Evolutionary conservation across 2,797 vertebrate species (phyloP), one percentile per base, ranked within the genome.

Genomic region (Chelon labrosus): DNA sequence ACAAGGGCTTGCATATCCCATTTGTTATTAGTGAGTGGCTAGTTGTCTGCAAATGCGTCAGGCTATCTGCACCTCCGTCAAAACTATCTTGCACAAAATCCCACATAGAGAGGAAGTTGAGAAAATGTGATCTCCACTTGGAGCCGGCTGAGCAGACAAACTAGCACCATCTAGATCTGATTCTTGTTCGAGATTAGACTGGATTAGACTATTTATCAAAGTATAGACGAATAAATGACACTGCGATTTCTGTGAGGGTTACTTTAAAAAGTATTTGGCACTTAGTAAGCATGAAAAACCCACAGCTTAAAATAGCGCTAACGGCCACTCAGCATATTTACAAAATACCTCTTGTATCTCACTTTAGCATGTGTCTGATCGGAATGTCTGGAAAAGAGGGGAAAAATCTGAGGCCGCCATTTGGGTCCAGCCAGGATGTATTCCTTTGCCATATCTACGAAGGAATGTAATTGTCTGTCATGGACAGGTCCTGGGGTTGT

Each of bases 381-480:
- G n/a, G 8, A 65, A 52, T 46, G 42, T 27, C 42, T 46, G 17
- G 61, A 59, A 57, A 69, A 53, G 12, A 35, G 39, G 25, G 42
- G 19, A 67, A 82, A 57, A 7, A 70, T 74, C 25, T 20, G 31
- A 38, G 35, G 44, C 25, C 38, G 49, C 35, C 25, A 46, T 13
- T 9, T 57, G 57, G 71, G 62, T 54, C 27, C 31, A 68, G 52
- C 54, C 70, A 65, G 66, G 37, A 58, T 47, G 39, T 80, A 77
- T 78, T 73, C 39, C 63, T 70, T 31, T 67, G 49, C n/a, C 42
- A 37, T 61, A 50, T 81, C 70, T 83, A 62, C 81, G 73, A 88
- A 69, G 61, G 77, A 89, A 86, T 80, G 71, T 74, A 80, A 86
- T 66, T 41, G 57, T 81, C 65, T 85, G 84, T 80, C 83, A 89